Evolutionary conservation across 1,140 invertebrate genomes (phyloP).

Genomic region (Drosophila watanabei): DNA sequence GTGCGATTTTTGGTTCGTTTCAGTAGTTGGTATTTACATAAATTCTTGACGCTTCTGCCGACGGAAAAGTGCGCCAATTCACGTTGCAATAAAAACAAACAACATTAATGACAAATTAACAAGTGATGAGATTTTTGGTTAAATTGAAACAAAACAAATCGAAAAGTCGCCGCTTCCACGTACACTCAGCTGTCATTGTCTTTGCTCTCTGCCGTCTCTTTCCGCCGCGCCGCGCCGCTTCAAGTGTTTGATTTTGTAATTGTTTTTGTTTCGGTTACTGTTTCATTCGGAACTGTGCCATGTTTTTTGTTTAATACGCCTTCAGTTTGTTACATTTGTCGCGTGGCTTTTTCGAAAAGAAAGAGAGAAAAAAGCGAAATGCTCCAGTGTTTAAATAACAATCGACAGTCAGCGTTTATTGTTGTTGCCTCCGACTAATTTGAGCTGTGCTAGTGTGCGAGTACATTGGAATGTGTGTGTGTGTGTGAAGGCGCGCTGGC

Average conservation of each 20-base stretch:
- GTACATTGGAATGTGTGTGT: slow-evolving; percentile 25
- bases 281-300: slow-evolving; percentile 43
- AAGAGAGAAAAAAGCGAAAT: not conserved
- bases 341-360: slow-evolving; percentile 36
- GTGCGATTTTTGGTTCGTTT: not conserved
- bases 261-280: slow-evolving; percentile 39
- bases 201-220: slow-evolving; percentile 13
- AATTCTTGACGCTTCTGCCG: not conserved
- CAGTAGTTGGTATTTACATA: not conserved
- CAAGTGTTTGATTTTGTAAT: slow-evolving; percentile 68
- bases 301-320: slow-evolving; percentile 46
- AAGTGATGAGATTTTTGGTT: slow-evolving; percentile 21
- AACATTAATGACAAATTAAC: not conserved
- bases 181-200: slow-evolving; percentile 44
- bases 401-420: slow-evolving; percentile 48
- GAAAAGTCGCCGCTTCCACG: slow-evolving; percentile 44
- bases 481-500: slow-evolving; percentile 22
- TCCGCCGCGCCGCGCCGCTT: slow-evolving; percentile 42
- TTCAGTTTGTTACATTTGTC: slow-evolving; percentile 26
- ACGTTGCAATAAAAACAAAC: slow-evolving; percentile 4
- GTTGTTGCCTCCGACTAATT: slow-evolving; percentile 72
- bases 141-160: slow-evolving; percentile 31
- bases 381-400: slow-evolving; percentile 44
- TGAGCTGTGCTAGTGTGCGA: slow-evolving; percentile 39
- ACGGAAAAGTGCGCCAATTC: slow-evolving; percentile 9